Base-by-base conservation (phyloP, 2,113 vertebrate species). In the Cervus canadensis region DNA sequence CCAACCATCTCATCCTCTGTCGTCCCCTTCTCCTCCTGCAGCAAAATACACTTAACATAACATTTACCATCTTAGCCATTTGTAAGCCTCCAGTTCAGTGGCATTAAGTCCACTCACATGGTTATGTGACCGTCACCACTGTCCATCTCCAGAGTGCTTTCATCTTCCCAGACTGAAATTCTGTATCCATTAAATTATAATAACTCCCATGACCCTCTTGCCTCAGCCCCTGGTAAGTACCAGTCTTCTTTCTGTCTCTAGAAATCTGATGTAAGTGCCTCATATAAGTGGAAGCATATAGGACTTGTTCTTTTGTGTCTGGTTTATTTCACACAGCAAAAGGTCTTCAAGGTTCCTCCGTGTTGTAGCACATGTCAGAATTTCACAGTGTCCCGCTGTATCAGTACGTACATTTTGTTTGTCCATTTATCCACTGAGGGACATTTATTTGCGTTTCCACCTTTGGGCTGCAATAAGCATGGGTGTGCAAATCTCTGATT, bases 381-480 rank as follows among this genome's bases (percentile, higher is more conserved):
- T n/a, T 19, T n/a, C 83, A 13, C 5, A 0, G 21, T 2, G 14
- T 4, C 28, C 79, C n/a, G 0, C 43, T 23, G 36, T 50, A 3
- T 36, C 33, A 25, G 19, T 9, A 0, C 0, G 0, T 28, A 5
- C 26, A 2, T 78, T 33, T 76, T 54, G 40, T 23, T 19, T 11
- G 15, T 71, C 79, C 3, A 0, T 30, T 13, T 60, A 5, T 33
- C 25, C 14, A 1, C 23, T 0, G 15, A 12, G 11, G 8, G 11
- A 21, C 28, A 11, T 14, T 2, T n/a, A 10, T 14, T 2, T n/a
- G 28, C 4, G 1, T 57, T 83, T 78, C 45, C 33, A 2, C 26
- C 14, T 45, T 78, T 19, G 14, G 36, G 17, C 78, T 1, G 50
- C 30, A 0, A 0, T 26, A 78, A 21, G 8, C 17, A 0, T 5